These are phyloP conservation scores for Microchirus variegatus DNA, from an alignment of 2,797 vertebrate species.

Conservation along the genomic window DNA sequence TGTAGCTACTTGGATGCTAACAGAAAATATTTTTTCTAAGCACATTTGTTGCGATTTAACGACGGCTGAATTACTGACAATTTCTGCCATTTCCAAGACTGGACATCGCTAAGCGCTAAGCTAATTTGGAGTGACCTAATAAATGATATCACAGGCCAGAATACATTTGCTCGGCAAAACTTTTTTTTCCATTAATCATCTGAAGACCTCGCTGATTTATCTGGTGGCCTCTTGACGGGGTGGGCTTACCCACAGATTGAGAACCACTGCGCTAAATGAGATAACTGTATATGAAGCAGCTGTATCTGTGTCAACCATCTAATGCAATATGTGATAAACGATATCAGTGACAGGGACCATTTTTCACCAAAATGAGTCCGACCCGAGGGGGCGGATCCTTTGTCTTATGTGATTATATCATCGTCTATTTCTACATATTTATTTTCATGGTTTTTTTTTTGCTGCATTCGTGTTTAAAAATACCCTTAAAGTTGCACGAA, in stretches of 20 bases:
- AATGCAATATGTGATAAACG: constrained; percentile 1
- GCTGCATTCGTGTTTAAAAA: too few relatives aligned
- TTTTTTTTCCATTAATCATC: constrained; percentile 6
- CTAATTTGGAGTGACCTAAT: too few relatives aligned
- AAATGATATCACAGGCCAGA: too few relatives aligned
- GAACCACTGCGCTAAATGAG: constrained; percentile 2
- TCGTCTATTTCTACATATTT: background rate
- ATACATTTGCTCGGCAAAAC: background rate
- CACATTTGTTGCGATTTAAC: too few relatives aligned
- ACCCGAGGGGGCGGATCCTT: background rate
- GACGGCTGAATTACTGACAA: too few relatives aligned
- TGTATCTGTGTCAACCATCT: background rate
- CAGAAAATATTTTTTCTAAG: too few relatives aligned
- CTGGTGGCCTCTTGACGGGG: background rate
- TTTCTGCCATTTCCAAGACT: too few relatives aligned
- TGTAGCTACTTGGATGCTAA: too few relatives aligned
- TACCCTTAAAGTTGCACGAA: too few relatives aligned
- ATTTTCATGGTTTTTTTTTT: too few relatives aligned
- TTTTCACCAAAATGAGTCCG: constrained; percentile 5
- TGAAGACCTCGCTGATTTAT: background rate
- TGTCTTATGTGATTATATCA: background rate
- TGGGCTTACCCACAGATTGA: constrained; percentile 2
- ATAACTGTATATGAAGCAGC: constrained; percentile 6
- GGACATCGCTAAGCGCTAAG: too few relatives aligned
- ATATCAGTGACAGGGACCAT: constrained; percentile 7